These are phyloP conservation scores for Tridacna crocea DNA, from an alignment of 2,888 invertebrate genomes.

Conservation along the genomic window DNA sequence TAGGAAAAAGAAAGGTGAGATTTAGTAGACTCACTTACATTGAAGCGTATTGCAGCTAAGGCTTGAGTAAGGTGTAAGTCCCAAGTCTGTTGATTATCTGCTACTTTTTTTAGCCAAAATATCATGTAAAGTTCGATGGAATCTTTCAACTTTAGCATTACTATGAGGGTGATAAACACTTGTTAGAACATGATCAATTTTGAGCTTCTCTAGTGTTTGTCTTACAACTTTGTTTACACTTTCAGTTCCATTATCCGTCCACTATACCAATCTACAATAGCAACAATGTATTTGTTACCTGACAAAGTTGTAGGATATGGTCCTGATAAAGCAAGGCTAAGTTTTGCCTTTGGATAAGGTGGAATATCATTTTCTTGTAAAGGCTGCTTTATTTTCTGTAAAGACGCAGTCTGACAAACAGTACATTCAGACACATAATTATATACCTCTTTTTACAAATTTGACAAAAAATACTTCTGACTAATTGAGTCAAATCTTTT, in stretches of 20 bases:
- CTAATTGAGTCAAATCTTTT: constrained; percentile 20
- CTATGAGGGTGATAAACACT: constrained; percentile 16
- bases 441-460: constrained; percentile 35
- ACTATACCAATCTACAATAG: constrained; percentile 30
- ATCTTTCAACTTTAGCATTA: constrained; percentile 22
- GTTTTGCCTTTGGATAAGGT: constrained; percentile 34
- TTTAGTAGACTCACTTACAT: not conserved
- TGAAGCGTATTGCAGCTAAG: not conserved
- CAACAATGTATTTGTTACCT: constrained; percentile 44
- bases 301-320: constrained; percentile 25
- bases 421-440: constrained; percentile 20
- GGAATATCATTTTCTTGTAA: constrained; percentile 56
- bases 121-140: constrained; percentile 20
- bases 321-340: constrained; percentile 33
- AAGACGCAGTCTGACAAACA: constrained; percentile 31
- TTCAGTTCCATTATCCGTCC: constrained; percentile 27
- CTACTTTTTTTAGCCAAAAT: not conserved
- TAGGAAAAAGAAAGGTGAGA: not conserved
- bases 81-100: not conserved
- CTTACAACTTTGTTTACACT: constrained; percentile 16
- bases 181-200: constrained; percentile 19
- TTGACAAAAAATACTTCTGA: constrained; percentile 45
- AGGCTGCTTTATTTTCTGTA: constrained; percentile 34
- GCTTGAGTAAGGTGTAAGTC: constrained; percentile 6
- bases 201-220: constrained; percentile 13